Percentiles rank a stretch among this genome's conserved stretches.
Evolutionary conservation across 2,797 vertebrate species (phyloP).

Genomic region (Hafferia zeledoni): DNA sequence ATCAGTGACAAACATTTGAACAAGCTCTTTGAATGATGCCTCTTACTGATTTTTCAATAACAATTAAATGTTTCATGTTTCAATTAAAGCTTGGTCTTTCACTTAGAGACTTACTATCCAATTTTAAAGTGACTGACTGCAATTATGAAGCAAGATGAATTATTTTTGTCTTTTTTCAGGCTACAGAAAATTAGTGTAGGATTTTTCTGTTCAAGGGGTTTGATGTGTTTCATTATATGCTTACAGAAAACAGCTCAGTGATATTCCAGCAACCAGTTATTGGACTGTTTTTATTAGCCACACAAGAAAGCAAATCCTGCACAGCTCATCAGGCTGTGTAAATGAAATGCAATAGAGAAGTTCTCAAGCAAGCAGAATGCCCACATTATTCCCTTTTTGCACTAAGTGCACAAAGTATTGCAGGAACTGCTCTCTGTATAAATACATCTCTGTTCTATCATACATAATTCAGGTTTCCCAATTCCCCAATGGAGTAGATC

Average conservation of each 20-base stretch:
- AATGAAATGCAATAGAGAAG: constrained; percentile 47
- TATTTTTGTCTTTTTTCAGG: constrained; percentile 5
- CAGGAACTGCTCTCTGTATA: constrained; percentile 42
- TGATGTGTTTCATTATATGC: not conserved
- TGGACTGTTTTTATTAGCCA: constrained; percentile 41
- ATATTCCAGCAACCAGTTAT: constrained; percentile 3
- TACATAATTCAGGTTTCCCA: constrained; percentile 61
- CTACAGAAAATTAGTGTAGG: constrained; percentile 11
- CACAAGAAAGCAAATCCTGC: constrained; percentile 6
- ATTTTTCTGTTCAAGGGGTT: constrained; percentile 21
- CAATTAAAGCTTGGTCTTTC: constrained; percentile 23
- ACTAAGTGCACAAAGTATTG: not conserved
- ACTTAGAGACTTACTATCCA: constrained; percentile 24
- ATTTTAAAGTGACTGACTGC: constrained; percentile 8
- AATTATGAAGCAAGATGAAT: constrained; percentile 24
- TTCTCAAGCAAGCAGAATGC: constrained; percentile 20
- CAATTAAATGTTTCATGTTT: constrained; percentile 37
- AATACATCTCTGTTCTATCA: constrained; percentile 49
- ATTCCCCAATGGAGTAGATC: not conserved
- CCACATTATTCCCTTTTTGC: not conserved
- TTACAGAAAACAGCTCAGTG: not conserved
- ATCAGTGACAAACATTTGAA: constrained; percentile 36
- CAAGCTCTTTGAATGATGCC: not conserved
- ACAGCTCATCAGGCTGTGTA: constrained; percentile 33
- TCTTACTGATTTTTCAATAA: constrained; percentile 18